phyloP scores from a whole-genome alignment of 2,888 invertebrate species.

The Melanostoma scalare region DNA sequence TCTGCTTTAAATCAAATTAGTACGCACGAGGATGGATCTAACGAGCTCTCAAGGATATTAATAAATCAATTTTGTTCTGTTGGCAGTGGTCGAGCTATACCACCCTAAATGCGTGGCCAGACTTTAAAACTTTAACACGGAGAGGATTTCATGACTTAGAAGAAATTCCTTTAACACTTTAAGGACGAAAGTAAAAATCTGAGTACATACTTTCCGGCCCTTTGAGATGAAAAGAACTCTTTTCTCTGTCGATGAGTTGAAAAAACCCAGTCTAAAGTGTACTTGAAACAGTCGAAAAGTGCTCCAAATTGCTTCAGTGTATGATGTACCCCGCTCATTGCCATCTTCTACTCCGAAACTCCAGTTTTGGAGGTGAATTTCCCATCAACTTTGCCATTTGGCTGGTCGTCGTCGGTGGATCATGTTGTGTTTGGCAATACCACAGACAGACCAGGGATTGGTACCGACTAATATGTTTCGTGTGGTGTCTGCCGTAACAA shows the following conservation, averaged over 20 bases:
- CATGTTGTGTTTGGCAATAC: constrained; percentile 8
- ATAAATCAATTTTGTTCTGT: constrained; percentile 73
- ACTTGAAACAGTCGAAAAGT: no score
- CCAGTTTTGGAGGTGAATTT: constrained; percentile 52
- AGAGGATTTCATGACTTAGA: no score
- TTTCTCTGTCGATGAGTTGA: neutral
- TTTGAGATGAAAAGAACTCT: neutral
- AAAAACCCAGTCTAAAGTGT: neutral
- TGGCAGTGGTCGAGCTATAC: constrained; percentile 14
- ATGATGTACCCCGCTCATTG: constrained; percentile 13
- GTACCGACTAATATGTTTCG: constrained; percentile 56
- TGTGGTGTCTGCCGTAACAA: constrained; percentile 47
- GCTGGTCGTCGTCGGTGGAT: constrained; percentile 17
- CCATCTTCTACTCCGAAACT: constrained; percentile 40
- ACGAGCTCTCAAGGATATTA: constrained; percentile 71
- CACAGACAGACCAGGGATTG: constrained; percentile 42
- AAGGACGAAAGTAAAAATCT: no score
- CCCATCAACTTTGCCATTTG: constrained; percentile 72
- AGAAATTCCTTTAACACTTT: no score
- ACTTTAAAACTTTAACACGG: neutral
- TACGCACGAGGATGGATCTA: constrained; percentile 67
- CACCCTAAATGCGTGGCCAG: constrained; percentile 18
- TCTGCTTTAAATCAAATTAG: constrained; percentile 66
- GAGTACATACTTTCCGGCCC: constrained; percentile 14
- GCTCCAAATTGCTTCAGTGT: neutral